Evolutionary conservation across 2,113 vertebrate species (phyloP).

Genomic region (Suncus etruscus): DNA sequence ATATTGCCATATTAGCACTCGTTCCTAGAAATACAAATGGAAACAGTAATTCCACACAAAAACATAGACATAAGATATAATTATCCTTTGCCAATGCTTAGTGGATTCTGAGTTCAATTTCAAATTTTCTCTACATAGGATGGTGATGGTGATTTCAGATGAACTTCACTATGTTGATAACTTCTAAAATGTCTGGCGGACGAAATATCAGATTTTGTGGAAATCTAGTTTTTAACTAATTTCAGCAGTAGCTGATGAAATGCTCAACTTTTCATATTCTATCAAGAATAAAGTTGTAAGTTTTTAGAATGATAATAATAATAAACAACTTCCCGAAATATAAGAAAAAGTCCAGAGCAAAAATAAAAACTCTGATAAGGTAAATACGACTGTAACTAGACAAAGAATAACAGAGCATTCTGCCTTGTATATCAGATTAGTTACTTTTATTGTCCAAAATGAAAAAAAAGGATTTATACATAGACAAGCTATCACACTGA

Average conservation of each 20-base stretch:
- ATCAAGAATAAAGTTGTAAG: background rate
- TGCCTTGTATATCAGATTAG: background rate
- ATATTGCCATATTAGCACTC: slow-evolving; percentile 28
- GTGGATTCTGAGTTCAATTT: background rate
- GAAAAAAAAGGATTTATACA: background rate
- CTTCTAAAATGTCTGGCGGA: background rate
- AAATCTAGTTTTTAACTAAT: background rate
- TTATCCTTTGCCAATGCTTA: background rate
- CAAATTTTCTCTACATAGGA: background rate
- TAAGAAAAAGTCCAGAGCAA: background rate
- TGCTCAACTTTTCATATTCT: background rate
- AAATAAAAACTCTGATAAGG: background rate
- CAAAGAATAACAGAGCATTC: background rate
- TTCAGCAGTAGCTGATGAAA: slow-evolving; percentile 41
- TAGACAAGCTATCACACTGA: background rate
- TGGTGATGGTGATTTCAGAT: background rate
- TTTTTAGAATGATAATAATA: background rate
- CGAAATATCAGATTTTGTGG: background rate
- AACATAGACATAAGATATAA: background rate
- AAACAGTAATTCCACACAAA: background rate
- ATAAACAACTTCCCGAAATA: background rate
- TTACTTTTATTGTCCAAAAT: background rate
- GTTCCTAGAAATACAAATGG: slow-evolving; percentile 73
- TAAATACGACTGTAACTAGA: background rate
- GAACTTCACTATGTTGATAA: background rate